Percentiles rank a stretch among this genome's conserved stretches.
These are phyloP conservation scores for Pontoporia blainvillei DNA, from an alignment of 2,113 vertebrate species.

Conservation along the genomic window DNA sequence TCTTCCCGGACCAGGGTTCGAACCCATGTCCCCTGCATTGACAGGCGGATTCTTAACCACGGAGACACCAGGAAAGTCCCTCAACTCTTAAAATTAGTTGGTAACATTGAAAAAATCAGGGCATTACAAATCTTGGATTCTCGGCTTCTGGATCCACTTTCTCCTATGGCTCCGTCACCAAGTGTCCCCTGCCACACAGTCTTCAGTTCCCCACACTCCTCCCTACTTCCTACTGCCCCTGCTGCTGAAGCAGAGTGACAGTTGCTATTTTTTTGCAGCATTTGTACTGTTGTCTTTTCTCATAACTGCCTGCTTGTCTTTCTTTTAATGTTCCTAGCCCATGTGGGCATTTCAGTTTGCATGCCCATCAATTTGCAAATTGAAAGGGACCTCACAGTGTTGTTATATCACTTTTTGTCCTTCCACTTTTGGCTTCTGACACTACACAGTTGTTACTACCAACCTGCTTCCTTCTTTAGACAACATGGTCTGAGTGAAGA, in stretches of 20 bases:
- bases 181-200: accelerated
- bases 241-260: not conserved
- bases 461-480: not conserved
- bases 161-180: accelerated
- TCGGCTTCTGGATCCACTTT: not conserved
- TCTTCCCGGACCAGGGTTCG: accelerated
- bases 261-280: not conserved
- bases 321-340: not conserved
- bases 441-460: not conserved
- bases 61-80: no score
- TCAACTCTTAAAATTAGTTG: not conserved
- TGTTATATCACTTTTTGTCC: not conserved
- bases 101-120: not conserved
- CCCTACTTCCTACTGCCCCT: not conserved
- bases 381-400: not conserved
- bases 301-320: not conserved
- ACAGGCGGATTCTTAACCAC: no score
- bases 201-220: not conserved
- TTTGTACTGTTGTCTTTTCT: not conserved
- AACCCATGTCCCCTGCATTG: no score
- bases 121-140: not conserved
- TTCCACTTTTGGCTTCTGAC: not conserved
- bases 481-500: not conserved
- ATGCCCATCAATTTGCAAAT: not conserved
- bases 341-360: not conserved